Evolutionary conservation across 2,888 invertebrate species (phyloP), one percentile per base, ranked within the genome.

Genomic region (Yponomeuta cagnagella): DNA sequence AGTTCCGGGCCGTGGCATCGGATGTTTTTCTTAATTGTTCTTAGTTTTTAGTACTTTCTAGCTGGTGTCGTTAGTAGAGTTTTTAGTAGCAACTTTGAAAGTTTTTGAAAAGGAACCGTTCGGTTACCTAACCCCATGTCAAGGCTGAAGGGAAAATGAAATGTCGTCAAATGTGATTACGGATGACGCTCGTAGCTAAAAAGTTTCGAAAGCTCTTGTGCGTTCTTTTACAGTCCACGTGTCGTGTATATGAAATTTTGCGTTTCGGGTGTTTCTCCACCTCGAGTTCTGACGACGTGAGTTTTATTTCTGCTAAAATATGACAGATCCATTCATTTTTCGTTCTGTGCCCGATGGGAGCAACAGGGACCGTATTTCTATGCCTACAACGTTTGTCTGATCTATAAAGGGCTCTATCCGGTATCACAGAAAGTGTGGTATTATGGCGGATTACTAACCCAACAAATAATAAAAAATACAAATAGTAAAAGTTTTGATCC

Each of bases 41-140:
- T 48, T 69, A 71, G 48, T 52, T 71, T 69, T 70, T 58, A 33
- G 12, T 64, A 71, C 71, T 71, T 71, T 71, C 71, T 58, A 58
- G 63, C 64, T 37, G 69, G 58, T 68, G 15, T 70, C 71, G 65
- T 70, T 70, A 48, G 65, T 64, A 66, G 58, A 69, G 69, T 69
- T 67, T 64, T 23, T 23, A 23, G 23, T 23, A 23, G 69, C 69
- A 71, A 63, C 69, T 71, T 71, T 69, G 64, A 71, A 68, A 63
- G 52, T 63, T 64, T 69, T 65, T 63, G 69, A 67, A 67, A 43
- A 43, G 37, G 67, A 67, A 12, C 43, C 67, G 67, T 30, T 23
- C 33, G 31, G 65, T 67, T 67, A 67, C n/a, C 67, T 67, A 67
- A 67, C 67, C n/a, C 37, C 15, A 67, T n/a, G 37, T 37, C 33